Evolutionary conservation across 1,140 invertebrate genomes (phyloP), one percentile per base, ranked within the genome.

Genomic region (Euwallacea similis): DNA sequence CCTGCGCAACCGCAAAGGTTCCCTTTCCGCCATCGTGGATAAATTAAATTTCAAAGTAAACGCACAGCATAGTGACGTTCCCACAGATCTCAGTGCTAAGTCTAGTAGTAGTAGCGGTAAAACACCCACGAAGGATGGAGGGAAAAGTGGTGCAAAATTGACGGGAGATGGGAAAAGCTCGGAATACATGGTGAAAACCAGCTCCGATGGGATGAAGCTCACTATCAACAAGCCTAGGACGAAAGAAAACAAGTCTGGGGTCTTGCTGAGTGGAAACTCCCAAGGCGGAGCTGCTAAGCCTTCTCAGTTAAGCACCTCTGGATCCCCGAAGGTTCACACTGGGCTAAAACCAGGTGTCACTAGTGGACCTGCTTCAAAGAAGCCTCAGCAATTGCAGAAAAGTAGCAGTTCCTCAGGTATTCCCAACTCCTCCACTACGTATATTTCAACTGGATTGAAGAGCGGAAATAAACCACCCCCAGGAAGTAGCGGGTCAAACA

Each of bases 181-280:
- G 0, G 93, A 95, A 75, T 96, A 95, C 75, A 93, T 93, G 88
- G 90, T 94, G 0, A 94, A 94, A 76, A 89, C 89, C 43, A 93
- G 91, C 74, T 90, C 88, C 0, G 93, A 93, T 76, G 93, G 93
- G 0, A 92, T 95, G 81, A 96, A 95, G 80, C 87, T 96, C 61
- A 96, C 93, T 0, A 93, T 95, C 7, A 95, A 94, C 76, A 95
- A 95, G 84, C 93, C 92, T 0, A 85, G 89, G 66, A 88, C 86
- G 13, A 87, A 87, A 63, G 88, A 88, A 42, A 85, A 84, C 16
- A 87, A 85, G 65, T 79, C 78, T 68, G 54, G 50, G n/a, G 47
- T 55, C 64, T 50, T 41, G 58, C n/a, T 9, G 56, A 67, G 56
- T 44, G 0, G 11, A 58, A 70, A 33, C 42, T n/a, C 33, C n/a